Evolutionary conservation across 2,888 invertebrate species (phyloP), one percentile per base, ranked within the genome.

Genomic region (Argyra leucocephala): DNA sequence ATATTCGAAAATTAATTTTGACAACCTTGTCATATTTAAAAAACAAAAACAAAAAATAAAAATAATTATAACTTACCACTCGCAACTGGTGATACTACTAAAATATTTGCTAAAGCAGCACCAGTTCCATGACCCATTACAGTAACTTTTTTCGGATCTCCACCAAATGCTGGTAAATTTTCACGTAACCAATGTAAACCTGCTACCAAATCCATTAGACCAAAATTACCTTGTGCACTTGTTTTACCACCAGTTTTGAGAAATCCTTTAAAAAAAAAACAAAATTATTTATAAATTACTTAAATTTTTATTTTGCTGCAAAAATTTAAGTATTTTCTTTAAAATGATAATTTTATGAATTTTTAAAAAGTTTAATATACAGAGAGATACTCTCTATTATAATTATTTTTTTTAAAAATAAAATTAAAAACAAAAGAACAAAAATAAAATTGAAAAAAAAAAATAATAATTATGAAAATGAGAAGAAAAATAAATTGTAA

Each of bases 71-170:
- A 70, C 76, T 79, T 82, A 95, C 96, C 94, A 86, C 90, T 90
- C 63, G 93, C 91, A 72, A 96, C 93, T 22, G 97, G 96, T 57
- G 98, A 96, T 48, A 97, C 91, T 71, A 96, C 90, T 66, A 99
- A 88, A 75, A 97, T 90, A 82, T 98, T 97, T 71, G 96, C 96
- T 63, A 97, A 85, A 1, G 96, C 94, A 12, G 97, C 98, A 7
- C 99, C 99, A 31, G 95, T 93, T 31, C 96, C 94, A 78, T 98
- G 96, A 3, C 98, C 97, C 84, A 98, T 88, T 69, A 99, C 82
- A 0, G 96, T 96, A 68, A 99, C 90, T 70, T 90, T 86, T 76
- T 91, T 88, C 6, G 95, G 90, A 82, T 98, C 94, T 22, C 98
- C 98, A 23, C 96, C 96, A 77, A 99, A 98, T 1, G 92, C 90